Conservation (phyloP, 2,797 vertebrate species). For the Halcyon leucocephala region DNA sequence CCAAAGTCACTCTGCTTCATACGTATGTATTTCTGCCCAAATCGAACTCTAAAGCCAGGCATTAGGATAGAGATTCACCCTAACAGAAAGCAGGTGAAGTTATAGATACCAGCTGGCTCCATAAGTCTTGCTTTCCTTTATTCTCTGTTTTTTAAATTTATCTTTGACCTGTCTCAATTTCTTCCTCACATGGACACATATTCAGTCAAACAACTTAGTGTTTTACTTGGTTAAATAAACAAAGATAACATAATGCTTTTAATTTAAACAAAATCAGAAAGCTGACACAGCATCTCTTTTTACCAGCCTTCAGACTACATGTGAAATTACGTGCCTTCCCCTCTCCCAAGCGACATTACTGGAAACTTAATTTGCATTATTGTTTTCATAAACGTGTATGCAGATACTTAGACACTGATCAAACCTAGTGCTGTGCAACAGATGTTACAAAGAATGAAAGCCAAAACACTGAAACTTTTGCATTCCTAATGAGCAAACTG, state of each 20-base stretch:
- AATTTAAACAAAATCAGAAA: not conserved
- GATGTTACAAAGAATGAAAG: constrained; percentile 39
- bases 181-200: not conserved
- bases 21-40: not conserved
- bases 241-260: not conserved
- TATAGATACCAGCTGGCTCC: constrained; percentile 5
- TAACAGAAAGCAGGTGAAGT: constrained; percentile 34
- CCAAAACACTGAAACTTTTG: constrained; percentile 32
- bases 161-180: not conserved
- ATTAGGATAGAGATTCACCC: not conserved
- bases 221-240: not conserved
- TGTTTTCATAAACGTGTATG: not conserved
- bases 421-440: constrained; percentile 46
- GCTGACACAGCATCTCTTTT: not conserved
- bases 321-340: not conserved
- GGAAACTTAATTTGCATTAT: constrained; percentile 17
- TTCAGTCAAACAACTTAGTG: not conserved
- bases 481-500: constrained; percentile 48
- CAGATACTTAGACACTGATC: constrained; percentile 34
- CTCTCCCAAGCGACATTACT: not conserved
- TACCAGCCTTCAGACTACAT: not conserved
- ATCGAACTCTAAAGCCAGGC: not conserved
- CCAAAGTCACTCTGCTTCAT: not conserved
- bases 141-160: not conserved
- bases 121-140: not conserved